Evolutionary conservation across 2,888 invertebrate genomes (phyloP), one percentile per base, ranked within the genome.

Genomic region (Agrotis puta): DNA sequence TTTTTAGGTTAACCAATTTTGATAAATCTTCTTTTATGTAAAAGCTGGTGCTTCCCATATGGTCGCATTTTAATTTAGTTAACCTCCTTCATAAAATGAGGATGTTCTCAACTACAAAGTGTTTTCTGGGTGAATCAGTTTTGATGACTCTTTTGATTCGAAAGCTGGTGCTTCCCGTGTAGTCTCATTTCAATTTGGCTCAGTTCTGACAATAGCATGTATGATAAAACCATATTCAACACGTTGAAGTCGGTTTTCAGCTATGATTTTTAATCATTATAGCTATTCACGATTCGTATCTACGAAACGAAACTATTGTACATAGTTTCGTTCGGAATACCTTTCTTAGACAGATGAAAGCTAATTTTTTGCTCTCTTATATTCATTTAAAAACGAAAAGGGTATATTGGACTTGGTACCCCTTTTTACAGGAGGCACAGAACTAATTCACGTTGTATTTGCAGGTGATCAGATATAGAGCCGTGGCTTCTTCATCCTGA

Each of bases 111-210:
- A n/a, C n/a, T n/a, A n/a, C n/a, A n/a, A n/a, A n/a, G n/a, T n/a
- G n/a, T n/a, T n/a, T n/a, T n/a, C n/a, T n/a, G n/a, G n/a, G n/a
- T n/a, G n/a, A n/a, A n/a, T n/a, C n/a, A n/a, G n/a, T n/a, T n/a
- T n/a, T n/a, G n/a, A n/a, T n/a, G n/a, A n/a, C n/a, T n/a, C n/a
- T n/a, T n/a, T n/a, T n/a, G n/a, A n/a, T n/a, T n/a, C n/a, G n/a
- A n/a, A n/a, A n/a, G n/a, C 54, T 56, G 68, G 50, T 68, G 68
- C 68, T 68, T 67, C 67, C 67, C 61, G 67, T 68, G 61, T 68
- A 59, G 61, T 68, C 61, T 59, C 61, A 68, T 58, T 59, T 59
- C 59, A 59, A 61, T 68, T 68, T 68, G 61, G 61, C 59, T 51
- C 61, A 68, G 61, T 61, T 61, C 68, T 68, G 68, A 68, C 62